phyloP scores from a whole-genome alignment of 2,797 vertebrate species.

The Urocyon cinereoargenteus region DNA sequence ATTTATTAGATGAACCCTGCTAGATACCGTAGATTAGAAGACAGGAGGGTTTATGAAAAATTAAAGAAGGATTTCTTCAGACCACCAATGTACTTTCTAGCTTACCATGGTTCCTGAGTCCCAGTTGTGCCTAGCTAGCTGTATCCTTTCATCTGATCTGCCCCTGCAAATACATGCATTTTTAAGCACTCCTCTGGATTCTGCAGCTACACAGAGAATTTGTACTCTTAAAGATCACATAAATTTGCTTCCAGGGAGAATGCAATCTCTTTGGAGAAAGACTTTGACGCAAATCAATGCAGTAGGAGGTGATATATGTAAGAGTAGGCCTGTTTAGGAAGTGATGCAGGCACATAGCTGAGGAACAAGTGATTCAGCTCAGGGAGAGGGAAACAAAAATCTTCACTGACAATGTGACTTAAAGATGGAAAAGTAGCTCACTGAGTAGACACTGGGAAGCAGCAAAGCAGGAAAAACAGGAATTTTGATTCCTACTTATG shows the following conservation, averaged over 20 bases:
- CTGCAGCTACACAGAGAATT: not conserved
- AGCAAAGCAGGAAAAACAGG: not conserved
- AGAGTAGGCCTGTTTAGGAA: not conserved
- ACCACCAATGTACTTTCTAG: not conserved
- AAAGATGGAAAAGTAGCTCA: not conserved
- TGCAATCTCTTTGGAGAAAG: not conserved
- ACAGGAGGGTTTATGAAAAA: not conserved
- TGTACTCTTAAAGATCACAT: not conserved
- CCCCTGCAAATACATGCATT: not conserved
- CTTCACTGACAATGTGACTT: not conserved
- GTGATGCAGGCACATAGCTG: not conserved
- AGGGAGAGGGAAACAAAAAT: not conserved
- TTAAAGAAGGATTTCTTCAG: not conserved
- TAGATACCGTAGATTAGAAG: not conserved
- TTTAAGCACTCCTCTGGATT: not conserved
- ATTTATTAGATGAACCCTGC: not conserved
- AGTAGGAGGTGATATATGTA: not conserved
- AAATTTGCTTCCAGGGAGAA: not conserved
- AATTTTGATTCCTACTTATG: not conserved
- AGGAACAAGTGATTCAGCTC: not conserved
- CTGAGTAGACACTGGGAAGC: not conserved
- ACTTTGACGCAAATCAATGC: not conserved
- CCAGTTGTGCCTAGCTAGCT: not conserved
- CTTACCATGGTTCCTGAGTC: not conserved
- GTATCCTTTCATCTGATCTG: not conserved